phyloP scores from a whole-genome alignment of 2,113 vertebrate genomes.

The Tragelaphus imberbis region DNA sequence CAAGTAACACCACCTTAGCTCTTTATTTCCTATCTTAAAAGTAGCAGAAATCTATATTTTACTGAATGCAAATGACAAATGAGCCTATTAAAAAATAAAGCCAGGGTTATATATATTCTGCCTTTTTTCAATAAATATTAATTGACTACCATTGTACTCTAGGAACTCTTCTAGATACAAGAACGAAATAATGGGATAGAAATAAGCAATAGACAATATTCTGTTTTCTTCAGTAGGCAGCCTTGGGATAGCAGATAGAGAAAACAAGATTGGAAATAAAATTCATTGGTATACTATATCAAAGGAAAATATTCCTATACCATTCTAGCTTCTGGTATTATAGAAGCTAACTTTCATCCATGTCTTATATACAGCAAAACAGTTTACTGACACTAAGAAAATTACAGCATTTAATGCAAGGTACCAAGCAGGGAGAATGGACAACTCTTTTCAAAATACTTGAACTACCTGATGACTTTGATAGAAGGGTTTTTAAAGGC shows the following conservation, averaged over 20 bases:
- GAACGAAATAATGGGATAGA: not conserved
- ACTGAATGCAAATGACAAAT: not conserved
- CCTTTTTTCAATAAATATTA: not conserved
- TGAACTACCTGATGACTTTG: not conserved
- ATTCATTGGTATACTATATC: not conserved
- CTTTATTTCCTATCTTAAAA: not conserved
- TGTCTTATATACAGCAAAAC: not conserved
- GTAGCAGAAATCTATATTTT: not conserved
- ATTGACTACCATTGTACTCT: not conserved
- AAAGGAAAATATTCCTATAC: not conserved
- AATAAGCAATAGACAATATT: not conserved
- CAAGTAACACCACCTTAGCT: not conserved
- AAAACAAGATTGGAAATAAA: not conserved
- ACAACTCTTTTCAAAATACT: not conserved
- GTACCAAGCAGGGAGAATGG: not conserved
- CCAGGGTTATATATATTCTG: not conserved
- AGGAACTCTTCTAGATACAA: not conserved
- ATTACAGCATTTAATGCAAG: not conserved
- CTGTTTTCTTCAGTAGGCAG: not conserved
- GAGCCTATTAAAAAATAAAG: not conserved
- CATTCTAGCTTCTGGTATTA: not conserved
- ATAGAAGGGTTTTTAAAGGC: not conserved
- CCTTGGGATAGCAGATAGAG: not conserved
- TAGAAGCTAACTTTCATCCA: not conserved
- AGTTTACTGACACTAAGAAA: not conserved